Conservation (phyloP, 2,888 invertebrate species). For the Pterostichus madidus region DNA sequence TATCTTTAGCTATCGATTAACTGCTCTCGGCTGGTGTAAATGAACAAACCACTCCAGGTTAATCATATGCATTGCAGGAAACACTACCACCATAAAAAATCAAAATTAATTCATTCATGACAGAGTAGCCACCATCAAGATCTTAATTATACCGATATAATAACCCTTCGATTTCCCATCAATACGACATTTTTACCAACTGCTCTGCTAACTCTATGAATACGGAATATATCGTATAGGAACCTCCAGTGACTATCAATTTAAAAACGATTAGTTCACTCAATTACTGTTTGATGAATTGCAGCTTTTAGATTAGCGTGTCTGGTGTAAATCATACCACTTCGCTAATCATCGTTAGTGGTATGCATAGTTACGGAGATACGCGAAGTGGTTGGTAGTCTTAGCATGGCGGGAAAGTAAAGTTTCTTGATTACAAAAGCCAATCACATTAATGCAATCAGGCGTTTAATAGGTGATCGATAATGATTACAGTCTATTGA, state of each 20-base stretch:
- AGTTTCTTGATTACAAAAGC: conserved; percentile 66
- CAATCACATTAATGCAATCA: conserved; percentile 66
- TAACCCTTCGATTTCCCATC: conserved; percentile 58
- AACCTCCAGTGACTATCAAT: conserved; percentile 59
- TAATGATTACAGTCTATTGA: conserved; percentile 63
- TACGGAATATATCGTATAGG: conserved; percentile 55
- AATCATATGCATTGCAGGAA: conserved; percentile 58
- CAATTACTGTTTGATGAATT: conserved; percentile 70
- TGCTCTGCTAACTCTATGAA: conserved; percentile 57
- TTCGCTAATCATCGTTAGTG: conserved; percentile 36
- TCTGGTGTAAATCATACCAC: conserved; percentile 13
- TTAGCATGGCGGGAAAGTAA: conserved; percentile 33
- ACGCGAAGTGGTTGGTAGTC: not conserved
- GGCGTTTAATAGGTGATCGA: conserved; percentile 66
- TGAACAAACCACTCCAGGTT: conserved; percentile 11
- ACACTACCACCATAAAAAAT: conserved; percentile 32
- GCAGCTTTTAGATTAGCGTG: conserved; percentile 67
- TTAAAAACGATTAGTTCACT: conserved; percentile 69
- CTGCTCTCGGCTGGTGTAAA: conserved; percentile 12
- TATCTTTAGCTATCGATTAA: conserved; percentile 17
- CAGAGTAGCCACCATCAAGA: conserved; percentile 58
- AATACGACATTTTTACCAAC: conserved; percentile 40
- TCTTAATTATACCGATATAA: conserved; percentile 62
- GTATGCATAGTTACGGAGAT: not conserved
- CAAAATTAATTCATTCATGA: conserved; percentile 50